Base-by-base conservation (phyloP, 2,113 vertebrate species). In the Columba livia region DNA sequence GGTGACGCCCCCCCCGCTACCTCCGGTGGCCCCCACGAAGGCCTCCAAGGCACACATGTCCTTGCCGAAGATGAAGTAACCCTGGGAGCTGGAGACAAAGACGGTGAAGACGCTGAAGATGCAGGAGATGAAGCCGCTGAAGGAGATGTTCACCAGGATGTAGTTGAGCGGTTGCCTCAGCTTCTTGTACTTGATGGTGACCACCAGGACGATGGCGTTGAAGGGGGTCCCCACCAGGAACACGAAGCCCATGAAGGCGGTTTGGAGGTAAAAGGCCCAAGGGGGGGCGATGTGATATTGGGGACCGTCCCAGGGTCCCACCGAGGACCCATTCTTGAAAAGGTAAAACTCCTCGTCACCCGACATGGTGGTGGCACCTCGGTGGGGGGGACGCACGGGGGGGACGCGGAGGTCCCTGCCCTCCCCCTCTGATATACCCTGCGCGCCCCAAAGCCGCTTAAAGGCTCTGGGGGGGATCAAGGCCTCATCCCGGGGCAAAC, bases 161-260 rank as follows among this genome's bases (percentile, higher is more conserved):
- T 98, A 99, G 98, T 99, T 98, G 79, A 99, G 98, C 0, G 98
- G 98, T 54, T 98, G 98, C 40, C 98, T 61, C 40, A 99, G 90
- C 97, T 98, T 98, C 94, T 97, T 99, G 97, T 99, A 99, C 89
- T 97, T 97, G 44, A 98, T 8, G 1, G 98, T 98, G 58, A 98
- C 98, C 0, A 99, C 25, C 24, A 99, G 96, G 48, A 98, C 97
- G 1, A 97, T 26, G n/a, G 97, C 80, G 24, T 98, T 99, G 38
- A 99, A 89, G 10, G 98, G 98, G 0, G 97, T 96, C 10, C 98
- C 98, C 11, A 38, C 79, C 4, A 98, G 40, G 71, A 99, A 97
- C 25, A 99, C 98, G 9, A 98, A 24, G 24, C 98, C 98, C 98
- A 99, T 98, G 94, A 99, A 99, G 90, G 91, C 50, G 8, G 98